A percentile compares a stretch with the other conserved stretches of the same genome.
phyloP scores from a whole-genome alignment of 2,888 invertebrate genomes.

The Eulithis prunata region DNA sequence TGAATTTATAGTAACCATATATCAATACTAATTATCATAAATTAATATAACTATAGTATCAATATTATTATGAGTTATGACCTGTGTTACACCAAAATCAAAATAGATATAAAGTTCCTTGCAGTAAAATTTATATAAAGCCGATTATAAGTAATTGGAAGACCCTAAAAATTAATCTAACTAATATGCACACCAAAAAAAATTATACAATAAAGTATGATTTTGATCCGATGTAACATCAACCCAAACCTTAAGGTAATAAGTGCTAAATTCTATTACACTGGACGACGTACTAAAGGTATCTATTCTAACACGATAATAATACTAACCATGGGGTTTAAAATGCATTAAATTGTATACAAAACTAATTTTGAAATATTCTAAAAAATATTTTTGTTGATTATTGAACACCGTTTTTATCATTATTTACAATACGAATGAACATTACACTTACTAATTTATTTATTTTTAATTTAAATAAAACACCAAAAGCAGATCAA shows the following conservation, averaged over 20 bases:
- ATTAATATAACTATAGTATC: too few species aligned
- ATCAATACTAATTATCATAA: too few species aligned
- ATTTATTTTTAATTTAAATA: neutral
- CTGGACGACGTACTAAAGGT: conserved; percentile 35
- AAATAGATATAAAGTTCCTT: too few species aligned
- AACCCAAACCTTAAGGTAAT: conserved; percentile 22
- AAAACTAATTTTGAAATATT: conserved; percentile 61
- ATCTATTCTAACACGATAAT: conserved; percentile 43
- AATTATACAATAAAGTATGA: too few species aligned
- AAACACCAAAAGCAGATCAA: neutral
- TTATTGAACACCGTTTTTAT: conserved; percentile 63
- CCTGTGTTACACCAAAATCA: too few species aligned
- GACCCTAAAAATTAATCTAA: neutral
- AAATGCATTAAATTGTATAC: conserved; percentile 61
- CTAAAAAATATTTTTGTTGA: conserved; percentile 53
- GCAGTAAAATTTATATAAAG: too few species aligned
- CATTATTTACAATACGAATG: conserved; percentile 54
- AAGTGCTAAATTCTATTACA: conserved; percentile 32
- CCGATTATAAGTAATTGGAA: neutral
- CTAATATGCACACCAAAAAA: too few species aligned
- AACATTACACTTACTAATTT: conserved; percentile 3
- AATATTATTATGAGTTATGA: too few species aligned
- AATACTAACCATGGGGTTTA: conserved; percentile 55
- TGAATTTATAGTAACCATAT: neutral
- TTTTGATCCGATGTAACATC: conserved; percentile 18